These are phyloP conservation scores for Dromius quadrimaculatus DNA, from an alignment of 2,888 invertebrate species.

Conservation along the genomic window DNA sequence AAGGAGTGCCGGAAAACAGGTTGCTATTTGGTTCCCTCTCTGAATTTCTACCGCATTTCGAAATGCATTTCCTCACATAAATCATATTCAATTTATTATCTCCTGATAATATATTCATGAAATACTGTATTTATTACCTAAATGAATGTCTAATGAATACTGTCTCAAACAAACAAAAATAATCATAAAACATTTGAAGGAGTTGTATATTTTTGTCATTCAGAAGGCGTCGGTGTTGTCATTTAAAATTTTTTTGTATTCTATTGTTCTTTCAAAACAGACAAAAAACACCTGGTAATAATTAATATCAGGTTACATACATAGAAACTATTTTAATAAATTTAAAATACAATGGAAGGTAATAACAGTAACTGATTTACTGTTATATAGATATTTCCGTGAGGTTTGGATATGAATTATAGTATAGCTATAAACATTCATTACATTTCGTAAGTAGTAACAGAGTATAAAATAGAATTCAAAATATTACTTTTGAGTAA, in stretches of 20 bases:
- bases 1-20: too few species aligned
- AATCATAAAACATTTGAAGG: constrained; percentile 8
- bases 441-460: neutral
- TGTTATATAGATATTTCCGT: too few species aligned
- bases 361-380: too few species aligned
- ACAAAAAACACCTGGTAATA: constrained; percentile 31
- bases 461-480: neutral
- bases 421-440: neutral
- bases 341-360: constrained; percentile 6
- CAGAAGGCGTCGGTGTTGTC: constrained; percentile 3
- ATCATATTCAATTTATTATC: too few species aligned
- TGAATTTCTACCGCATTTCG: too few species aligned
- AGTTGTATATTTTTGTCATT: constrained; percentile 1
- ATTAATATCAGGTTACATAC: constrained; percentile 23
- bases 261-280: constrained; percentile 35
- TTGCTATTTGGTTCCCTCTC: too few species aligned
- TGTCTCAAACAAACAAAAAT: constrained; percentile 1
- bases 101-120: too few species aligned
- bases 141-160: too few species aligned
- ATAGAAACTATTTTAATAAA: constrained; percentile 41
- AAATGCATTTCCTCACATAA: too few species aligned
- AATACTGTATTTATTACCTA: too few species aligned
- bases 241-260: constrained; percentile 19
- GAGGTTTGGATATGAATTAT: neutral
- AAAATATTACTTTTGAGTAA: neutral